Percentiles rank a stretch among this genome's conserved stretches.
phyloP scores from a whole-genome alignment of 1,140 invertebrate genomes.

The Hermetia illucens region DNA sequence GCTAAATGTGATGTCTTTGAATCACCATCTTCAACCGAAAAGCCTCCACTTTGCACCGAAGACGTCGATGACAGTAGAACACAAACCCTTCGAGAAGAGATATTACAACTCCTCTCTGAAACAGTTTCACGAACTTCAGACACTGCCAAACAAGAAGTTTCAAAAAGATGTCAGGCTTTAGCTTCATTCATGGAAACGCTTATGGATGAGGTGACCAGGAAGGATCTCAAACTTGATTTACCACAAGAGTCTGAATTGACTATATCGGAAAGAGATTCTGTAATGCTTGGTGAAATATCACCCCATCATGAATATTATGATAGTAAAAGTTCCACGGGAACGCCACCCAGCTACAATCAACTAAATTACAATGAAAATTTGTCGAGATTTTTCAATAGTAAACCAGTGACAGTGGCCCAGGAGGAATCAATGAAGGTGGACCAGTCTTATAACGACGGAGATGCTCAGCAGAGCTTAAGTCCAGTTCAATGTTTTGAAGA shows the following conservation, averaged over 20 bases:
- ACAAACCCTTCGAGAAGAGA: constrained; percentile 51
- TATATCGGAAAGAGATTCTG: constrained; percentile 59
- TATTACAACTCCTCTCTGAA: constrained; percentile 49
- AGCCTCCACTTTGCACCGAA: constrained; percentile 33
- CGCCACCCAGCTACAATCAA: constrained; percentile 71
- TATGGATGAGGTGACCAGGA: constrained; percentile 44
- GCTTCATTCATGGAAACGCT: constrained; percentile 59
- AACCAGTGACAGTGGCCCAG: constrained; percentile 46
- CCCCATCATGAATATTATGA: constrained; percentile 69
- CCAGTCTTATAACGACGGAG: constrained; percentile 12
- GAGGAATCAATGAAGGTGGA: constrained; percentile 27
- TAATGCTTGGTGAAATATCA: constrained; percentile 73
- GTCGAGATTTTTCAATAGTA: constrained; percentile 70
- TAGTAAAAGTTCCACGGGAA: constrained; percentile 68
- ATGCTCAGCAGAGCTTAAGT: constrained; percentile 11
- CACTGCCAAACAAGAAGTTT: constrained; percentile 42
- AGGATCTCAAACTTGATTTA: constrained; percentile 38
- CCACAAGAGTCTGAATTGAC: constrained; percentile 35
- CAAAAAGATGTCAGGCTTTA: constrained; percentile 53
- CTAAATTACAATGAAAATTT: constrained; percentile 79
- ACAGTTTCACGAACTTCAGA: constrained; percentile 45
- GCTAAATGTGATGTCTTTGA: constrained; percentile 57
- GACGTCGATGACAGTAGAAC: constrained; percentile 44
- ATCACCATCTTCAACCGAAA: constrained; percentile 29
- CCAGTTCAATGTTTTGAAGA: constrained; percentile 29